Percentiles rank a stretch among this genome's conserved stretches.
Conservation (phyloP, 2,888 invertebrate species). For the Melipona bicolor region DNA sequence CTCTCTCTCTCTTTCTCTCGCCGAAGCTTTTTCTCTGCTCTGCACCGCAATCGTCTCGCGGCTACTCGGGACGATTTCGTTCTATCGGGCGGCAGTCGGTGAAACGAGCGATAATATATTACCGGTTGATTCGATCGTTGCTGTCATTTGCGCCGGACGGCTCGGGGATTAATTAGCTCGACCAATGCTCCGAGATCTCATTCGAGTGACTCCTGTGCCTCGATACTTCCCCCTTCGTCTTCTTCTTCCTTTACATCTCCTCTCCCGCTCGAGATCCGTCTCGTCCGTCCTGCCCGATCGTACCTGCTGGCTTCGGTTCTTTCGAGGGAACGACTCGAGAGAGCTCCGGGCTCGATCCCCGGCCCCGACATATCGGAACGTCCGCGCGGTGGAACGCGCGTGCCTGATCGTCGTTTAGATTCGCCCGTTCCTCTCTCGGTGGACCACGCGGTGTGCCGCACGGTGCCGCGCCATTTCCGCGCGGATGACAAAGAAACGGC, state of each 20-base stretch:
- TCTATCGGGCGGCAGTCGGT: constrained; percentile 62
- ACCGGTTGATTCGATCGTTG: constrained; percentile 70
- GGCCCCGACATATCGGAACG: constrained; percentile 69
- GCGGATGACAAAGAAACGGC: constrained; percentile 65
- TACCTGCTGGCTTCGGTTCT: constrained; percentile 35
- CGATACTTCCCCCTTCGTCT: constrained; percentile 44
- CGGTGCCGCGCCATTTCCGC: constrained; percentile 55
- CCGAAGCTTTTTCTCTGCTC: constrained; percentile 48
- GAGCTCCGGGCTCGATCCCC: constrained; percentile 48
- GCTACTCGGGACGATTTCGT: constrained; percentile 56
- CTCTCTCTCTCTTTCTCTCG: background rate
- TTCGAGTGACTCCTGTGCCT: constrained; percentile 56
- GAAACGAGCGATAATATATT: constrained; percentile 74
- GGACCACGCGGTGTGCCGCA: constrained; percentile 31
- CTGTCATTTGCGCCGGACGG: constrained; percentile 74
- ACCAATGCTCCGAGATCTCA: constrained; percentile 67
- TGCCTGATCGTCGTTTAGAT: constrained; percentile 73
- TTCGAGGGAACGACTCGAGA: constrained; percentile 41
- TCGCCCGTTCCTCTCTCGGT: constrained; percentile 46
- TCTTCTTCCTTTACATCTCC: constrained; percentile 19
- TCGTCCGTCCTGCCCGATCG: constrained; percentile 7
- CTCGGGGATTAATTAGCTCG: constrained; percentile 73
- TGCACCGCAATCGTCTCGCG: constrained; percentile 9
- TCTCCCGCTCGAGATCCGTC: background rate
- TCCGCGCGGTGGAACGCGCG: constrained; percentile 69